Evolutionary conservation across 35 echinoderm and acorn worm genomes (phyloP).

Genomic region (Lytechinus pictus): DNA sequence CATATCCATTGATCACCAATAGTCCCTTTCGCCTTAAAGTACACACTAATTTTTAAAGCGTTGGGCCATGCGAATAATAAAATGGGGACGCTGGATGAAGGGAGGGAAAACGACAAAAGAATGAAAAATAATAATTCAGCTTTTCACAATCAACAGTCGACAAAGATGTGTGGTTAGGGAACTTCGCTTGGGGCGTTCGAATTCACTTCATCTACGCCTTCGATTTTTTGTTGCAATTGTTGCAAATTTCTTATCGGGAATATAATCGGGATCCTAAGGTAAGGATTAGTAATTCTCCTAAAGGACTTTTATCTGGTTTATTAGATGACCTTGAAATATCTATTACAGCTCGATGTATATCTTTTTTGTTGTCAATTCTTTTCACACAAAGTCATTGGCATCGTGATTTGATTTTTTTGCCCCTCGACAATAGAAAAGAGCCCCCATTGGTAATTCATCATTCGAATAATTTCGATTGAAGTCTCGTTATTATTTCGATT

Average conservation of each 20-base stretch:
- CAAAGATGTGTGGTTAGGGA: background rate
- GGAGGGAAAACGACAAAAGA: background rate
- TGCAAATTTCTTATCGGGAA: background rate
- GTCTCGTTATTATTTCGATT: background rate
- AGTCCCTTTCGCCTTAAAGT: background rate
- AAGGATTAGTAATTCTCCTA: background rate
- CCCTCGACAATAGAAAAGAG: background rate
- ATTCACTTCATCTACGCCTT: background rate
- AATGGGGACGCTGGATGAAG: background rate
- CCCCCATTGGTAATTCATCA: background rate
- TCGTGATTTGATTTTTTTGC: background rate
- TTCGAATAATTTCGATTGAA: slow-evolving; percentile 19
- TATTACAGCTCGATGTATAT: background rate
- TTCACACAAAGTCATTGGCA: slow-evolving; percentile 18
- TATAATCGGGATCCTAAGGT: background rate
- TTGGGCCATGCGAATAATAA: background rate
- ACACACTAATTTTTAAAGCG: background rate
- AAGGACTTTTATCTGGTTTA: background rate
- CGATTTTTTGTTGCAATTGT: background rate
- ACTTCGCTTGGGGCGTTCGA: background rate
- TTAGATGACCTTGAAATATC: background rate
- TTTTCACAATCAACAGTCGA: background rate
- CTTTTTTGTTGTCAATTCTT: background rate
- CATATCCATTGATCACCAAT: background rate
- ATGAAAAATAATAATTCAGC: background rate